A percentile compares a stretch with the other conserved stretches of the same genome.
Conservation (phyloP, 2,113 vertebrate genomes). For the Lichenostomus cassidix region DNA sequence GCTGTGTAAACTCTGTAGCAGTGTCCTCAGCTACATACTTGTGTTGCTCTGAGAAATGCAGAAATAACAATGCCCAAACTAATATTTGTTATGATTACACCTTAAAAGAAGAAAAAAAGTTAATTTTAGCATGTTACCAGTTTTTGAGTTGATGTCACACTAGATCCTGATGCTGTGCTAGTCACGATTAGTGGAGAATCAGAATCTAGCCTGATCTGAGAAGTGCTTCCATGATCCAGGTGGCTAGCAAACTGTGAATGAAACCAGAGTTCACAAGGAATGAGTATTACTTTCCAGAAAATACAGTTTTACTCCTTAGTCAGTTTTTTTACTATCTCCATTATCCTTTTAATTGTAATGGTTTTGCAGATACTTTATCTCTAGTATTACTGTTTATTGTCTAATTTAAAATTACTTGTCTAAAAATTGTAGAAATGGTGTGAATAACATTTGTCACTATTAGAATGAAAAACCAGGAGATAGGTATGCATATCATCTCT, state of each 20-base stretch:
- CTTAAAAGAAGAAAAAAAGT: not conserved
- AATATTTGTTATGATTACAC: not conserved
- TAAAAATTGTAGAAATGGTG: not conserved
- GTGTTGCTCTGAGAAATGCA: not conserved
- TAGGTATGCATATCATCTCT: not conserved
- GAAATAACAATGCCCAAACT: not conserved
- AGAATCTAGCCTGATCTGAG: constrained; percentile 68
- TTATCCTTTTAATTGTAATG: not conserved
- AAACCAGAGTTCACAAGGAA: constrained; percentile 4
- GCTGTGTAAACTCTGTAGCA: not conserved
- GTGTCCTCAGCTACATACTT: not conserved
- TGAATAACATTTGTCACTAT: not conserved
- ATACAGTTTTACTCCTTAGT: not conserved
- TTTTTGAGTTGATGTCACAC: constrained; percentile 68
- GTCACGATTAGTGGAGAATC: constrained; percentile 61
- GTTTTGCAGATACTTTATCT: not conserved
- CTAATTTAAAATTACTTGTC: not conserved
- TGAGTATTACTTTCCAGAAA: not conserved
- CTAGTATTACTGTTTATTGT: not conserved
- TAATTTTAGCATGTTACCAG: constrained; percentile 69
- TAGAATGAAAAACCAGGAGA: not conserved
- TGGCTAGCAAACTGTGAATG: constrained; percentile 58
- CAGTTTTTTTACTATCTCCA: not conserved
- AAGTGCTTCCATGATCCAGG: constrained; percentile 61
- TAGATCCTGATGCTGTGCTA: constrained; percentile 67